Conservation (phyloP, 2,888 invertebrate genomes). For the Apoda limacodes region DNA sequence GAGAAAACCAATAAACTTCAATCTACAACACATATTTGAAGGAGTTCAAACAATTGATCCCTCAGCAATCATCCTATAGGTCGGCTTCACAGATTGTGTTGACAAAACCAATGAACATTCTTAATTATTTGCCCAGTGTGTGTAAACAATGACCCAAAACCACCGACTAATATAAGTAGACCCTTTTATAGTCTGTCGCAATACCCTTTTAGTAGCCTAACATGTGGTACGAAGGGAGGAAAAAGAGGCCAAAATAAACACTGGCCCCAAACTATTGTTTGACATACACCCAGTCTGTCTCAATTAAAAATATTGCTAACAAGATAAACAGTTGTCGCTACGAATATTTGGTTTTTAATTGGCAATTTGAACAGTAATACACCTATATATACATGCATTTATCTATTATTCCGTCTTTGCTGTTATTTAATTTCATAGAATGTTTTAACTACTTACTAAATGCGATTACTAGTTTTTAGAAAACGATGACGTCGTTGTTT, state of each 20-base stretch:
- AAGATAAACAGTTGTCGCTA: constrained; percentile 61
- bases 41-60: constrained; percentile 48
- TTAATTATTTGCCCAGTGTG: constrained; percentile 63
- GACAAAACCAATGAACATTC: constrained; percentile 67
- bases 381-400: constrained; percentile 38
- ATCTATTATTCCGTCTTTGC: too few relatives aligned
- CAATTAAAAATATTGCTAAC: constrained; percentile 67
- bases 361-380: constrained; percentile 49
- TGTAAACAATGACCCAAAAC: constrained; percentile 55
- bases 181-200: constrained; percentile 19
- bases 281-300: constrained; percentile 47
- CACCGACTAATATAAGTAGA: constrained; percentile 31
- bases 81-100: constrained; percentile 43
- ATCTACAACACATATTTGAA: constrained; percentile 32
- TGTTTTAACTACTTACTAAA: too few relatives aligned
- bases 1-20: constrained; percentile 37
- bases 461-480: too few relatives aligned
- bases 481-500: too few relatives aligned
- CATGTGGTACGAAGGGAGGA: constrained; percentile 10
- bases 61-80: constrained; percentile 38
- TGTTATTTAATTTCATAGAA: too few relatives aligned
- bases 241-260: constrained; percentile 25
- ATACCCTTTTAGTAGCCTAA: constrained; percentile 7
- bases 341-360: constrained; percentile 53
- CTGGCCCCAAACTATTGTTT: constrained; percentile 52